Evolutionary conservation across 2,113 vertebrate genomes (phyloP), one percentile per base, ranked within the genome.

Genomic region (Sisor rabdophorus): DNA sequence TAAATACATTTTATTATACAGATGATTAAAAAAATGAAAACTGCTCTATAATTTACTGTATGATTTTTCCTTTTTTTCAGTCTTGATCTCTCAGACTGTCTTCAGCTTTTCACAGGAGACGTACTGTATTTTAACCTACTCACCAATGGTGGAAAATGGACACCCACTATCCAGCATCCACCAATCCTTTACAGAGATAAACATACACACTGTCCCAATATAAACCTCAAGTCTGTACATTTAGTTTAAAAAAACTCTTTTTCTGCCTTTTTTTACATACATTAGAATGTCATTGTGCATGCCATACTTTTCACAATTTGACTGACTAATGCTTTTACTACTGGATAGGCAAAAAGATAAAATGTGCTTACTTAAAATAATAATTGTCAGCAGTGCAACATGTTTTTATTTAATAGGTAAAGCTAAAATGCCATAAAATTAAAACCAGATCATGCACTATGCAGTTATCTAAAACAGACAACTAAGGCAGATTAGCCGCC

Each of bases 41-140:
- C 44, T 65, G 63, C 52, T 58, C 36, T 75, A 22, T 69, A n/a
- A 65, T 4, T 61, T 61, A n/a, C 68, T 50, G 0, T 67, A 11
- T 79, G 10, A 12, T 32, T 56, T 36, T 47, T 68, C 58, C 80
- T 74, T 77, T 4, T 76, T 64, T 30, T 73, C 81, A 93, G 91
- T 92, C 85, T 61, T 89, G 88, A 88, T 88, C 87, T 81, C 67
- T 80, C 77, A 32, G 75, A 77, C 83, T 88, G 65, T 44, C 40
- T 9, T 44, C 6, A 44, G 40, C 75, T 70, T 26, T 65, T 58
- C 53, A 59, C 15, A 52, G 60, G 61, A 79, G 73, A 44, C 48
- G 48, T 79, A 59, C 67, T 64, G 76, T 50, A 78, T 78, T 65
- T 72, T 52, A 55, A 78, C 20, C 54, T 63, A 81, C 28, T 52